Evolutionary conservation across 2,888 invertebrate species (phyloP), one percentile per base, ranked within the genome.

Genomic region (Phlogophora meticulosa): DNA sequence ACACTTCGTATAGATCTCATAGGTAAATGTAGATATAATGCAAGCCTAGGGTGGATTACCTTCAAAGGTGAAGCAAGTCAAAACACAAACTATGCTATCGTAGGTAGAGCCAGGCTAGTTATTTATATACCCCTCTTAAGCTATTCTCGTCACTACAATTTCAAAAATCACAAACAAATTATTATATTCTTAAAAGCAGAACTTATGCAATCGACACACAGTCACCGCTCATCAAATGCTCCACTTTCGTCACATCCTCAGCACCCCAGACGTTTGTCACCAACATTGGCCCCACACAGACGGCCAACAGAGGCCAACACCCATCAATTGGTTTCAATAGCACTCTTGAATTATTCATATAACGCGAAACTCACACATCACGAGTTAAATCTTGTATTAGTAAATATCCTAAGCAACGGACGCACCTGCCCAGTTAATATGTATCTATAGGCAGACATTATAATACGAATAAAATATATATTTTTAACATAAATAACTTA

Each of bases 271-370:
- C 63, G 22, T 36, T 55, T n/a, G 69, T 4, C 22, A 57, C 68
- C 46, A 63, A 63, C 40, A 52, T 66, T 78, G 76, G 76, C 17
- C 17, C 9, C 17, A 28, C 56, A 51, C 78, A 66, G 78, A 79
- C 69, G 17, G 24, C 60, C 68, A 70, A 56, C 51, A 48, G 5
- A 58, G 34, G n/a, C 73, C 74, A 76, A 62, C 40, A 60, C 24
- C 69, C 55, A 68, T 65, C 68, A 68, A 45, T 74, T 61, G 70
- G 53, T 81, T 83, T 87, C 82, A 85, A 87, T 86, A 80, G 65
- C 51, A 17, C 64, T 76, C 51, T 84, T 90, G 87, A 88, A 91
- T 90, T 80, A 90, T 90, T 87, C 87, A 90, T 74, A 58, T 65
- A 65, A 72, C 72, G 79, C 85, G 71, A 80, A 83, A 74, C 78